These are phyloP conservation scores for Iphiclides podalirius DNA, from an alignment of 2,888 invertebrate genomes.

Conservation along the genomic window DNA sequence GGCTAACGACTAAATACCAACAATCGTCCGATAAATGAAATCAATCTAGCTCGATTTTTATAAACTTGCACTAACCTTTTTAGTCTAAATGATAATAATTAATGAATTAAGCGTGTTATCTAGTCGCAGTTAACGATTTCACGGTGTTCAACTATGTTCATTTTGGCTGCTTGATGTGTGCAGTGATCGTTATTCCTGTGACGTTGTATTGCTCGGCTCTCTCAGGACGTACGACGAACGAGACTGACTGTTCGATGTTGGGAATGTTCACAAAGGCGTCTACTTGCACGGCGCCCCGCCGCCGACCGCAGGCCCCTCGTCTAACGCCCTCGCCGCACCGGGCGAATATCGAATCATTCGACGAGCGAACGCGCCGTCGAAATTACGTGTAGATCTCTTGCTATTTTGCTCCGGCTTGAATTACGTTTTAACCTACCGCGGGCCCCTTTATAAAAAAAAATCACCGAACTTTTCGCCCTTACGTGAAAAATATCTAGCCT, in stretches of 20 bases:
- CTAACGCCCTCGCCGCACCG: too few species aligned
- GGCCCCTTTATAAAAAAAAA: background rate
- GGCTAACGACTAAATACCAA: background rate
- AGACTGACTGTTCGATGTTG: slow-evolving; percentile 5
- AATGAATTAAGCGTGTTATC: slow-evolving; percentile 32
- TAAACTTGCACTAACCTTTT: slow-evolving; percentile 60
- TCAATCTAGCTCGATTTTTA: slow-evolving; percentile 22
- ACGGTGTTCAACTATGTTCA: slow-evolving; percentile 36
- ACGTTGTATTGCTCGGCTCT: slow-evolving; percentile 11
- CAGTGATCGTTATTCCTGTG: slow-evolving; percentile 16
- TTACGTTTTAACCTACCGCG: background rate
- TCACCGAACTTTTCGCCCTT: background rate
- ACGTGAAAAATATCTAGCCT: background rate
- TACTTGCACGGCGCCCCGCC: slow-evolving; percentile 4
- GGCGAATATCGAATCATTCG: background rate
- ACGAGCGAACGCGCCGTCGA: slow-evolving; percentile 5
- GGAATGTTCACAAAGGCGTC: background rate
- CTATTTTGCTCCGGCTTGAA: background rate
- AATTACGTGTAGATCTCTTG: background rate
- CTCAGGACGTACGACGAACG: slow-evolving; percentile 16
- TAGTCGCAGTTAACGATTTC: slow-evolving; percentile 44
- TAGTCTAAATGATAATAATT: slow-evolving; percentile 34
- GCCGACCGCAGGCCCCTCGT: slow-evolving; percentile 1
- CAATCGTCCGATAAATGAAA: background rate
- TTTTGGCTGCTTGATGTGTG: slow-evolving; percentile 31